A percentile compares a stretch with the other conserved stretches of the same genome.
Evolutionary conservation across 2,113 vertebrate species (phyloP).

Genomic region (Leucoraja erinaceus): DNA sequence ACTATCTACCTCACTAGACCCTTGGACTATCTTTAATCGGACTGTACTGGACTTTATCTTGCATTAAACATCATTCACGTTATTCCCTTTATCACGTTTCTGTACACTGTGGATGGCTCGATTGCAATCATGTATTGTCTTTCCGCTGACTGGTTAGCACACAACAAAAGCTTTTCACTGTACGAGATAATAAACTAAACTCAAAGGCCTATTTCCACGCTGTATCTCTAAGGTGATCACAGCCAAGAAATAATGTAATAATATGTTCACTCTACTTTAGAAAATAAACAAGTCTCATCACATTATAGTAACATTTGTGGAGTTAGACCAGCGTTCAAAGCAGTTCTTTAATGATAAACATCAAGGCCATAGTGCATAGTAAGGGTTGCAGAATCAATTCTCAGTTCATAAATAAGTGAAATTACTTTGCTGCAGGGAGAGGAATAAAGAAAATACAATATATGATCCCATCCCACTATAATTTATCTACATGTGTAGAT

Average conservation of each 20-base stretch:
- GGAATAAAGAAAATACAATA: background rate
- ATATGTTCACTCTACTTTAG: background rate
- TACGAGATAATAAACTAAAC: too few relatives aligned
- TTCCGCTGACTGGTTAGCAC: too few relatives aligned
- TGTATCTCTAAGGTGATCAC: background rate
- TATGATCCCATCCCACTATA: background rate
- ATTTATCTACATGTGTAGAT: background rate
- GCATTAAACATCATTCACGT: too few relatives aligned
- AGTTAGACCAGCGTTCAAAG: background rate
- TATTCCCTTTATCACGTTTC: too few relatives aligned
- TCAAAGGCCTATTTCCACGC: too few relatives aligned
- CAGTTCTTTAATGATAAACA: background rate
- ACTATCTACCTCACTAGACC: too few relatives aligned
- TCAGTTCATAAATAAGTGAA: background rate
- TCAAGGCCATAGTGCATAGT: background rate
- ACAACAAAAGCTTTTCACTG: too few relatives aligned
- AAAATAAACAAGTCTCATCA: too few relatives aligned
- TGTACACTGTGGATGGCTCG: too few relatives aligned
- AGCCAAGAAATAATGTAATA: background rate
- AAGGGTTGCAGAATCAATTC: background rate
- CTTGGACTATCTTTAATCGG: too few relatives aligned
- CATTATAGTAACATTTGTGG: background rate
- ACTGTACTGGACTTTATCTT: too few relatives aligned
- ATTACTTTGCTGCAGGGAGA: background rate
- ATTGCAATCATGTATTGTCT: too few relatives aligned